phyloP scores from a whole-genome alignment of 2,888 invertebrate genomes.

The Horisme vitalbata region DNA sequence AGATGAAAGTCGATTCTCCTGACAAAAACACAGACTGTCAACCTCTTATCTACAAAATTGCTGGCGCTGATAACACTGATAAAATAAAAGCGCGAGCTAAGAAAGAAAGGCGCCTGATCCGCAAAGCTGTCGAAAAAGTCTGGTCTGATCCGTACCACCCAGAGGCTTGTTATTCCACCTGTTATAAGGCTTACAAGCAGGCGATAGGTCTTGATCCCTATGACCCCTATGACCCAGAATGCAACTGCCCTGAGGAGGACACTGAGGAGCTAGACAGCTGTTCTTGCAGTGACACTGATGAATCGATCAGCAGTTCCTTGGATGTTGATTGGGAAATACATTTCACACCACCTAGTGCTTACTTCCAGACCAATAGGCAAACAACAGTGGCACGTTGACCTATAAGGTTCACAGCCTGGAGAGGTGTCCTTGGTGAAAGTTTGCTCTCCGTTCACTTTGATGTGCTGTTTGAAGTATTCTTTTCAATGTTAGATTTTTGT shows the following conservation, averaged over 20 bases:
- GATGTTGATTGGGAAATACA: constrained; percentile 72
- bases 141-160: constrained; percentile 56
- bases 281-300: constrained; percentile 37
- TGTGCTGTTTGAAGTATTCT: too few species aligned
- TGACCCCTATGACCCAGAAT: constrained; percentile 42
- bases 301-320: constrained; percentile 37
- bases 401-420: too few species aligned
- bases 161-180: constrained; percentile 55
- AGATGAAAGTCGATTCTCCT: constrained; percentile 54
- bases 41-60: constrained; percentile 62
- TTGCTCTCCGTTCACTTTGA: too few species aligned
- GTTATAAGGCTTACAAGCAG: constrained; percentile 54
- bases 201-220: constrained; percentile 50
- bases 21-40: constrained; percentile 40
- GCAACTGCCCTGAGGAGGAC: constrained; percentile 33
- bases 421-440: too few species aligned
- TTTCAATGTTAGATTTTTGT: too few species aligned
- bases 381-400: too few species aligned
- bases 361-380: too few species aligned
- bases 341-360: constrained; percentile 60
- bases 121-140: constrained; percentile 44
- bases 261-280: constrained; percentile 37
- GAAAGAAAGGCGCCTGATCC: constrained; percentile 43
- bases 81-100: constrained; percentile 47
- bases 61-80: constrained; percentile 49